A percentile compares a stretch with the other conserved stretches of the same genome.
Evolutionary conservation across 2,113 vertebrate species (phyloP).

Genomic region (Halichoerus grypus): DNA sequence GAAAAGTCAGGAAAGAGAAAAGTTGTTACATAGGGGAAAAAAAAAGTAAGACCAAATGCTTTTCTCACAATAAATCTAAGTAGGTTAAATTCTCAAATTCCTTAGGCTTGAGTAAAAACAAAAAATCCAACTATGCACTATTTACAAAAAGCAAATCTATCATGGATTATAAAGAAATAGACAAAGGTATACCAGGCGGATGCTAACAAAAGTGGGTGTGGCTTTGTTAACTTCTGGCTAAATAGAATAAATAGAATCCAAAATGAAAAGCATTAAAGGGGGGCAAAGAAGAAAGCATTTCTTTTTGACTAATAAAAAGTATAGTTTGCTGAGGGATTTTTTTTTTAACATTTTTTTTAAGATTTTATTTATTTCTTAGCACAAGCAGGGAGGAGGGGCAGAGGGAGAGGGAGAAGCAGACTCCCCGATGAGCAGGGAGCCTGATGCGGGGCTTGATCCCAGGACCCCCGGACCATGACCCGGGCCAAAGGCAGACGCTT

Average conservation of each 20-base stretch:
- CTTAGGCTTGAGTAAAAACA: not conserved
- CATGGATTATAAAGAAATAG: not conserved
- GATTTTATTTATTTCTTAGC: not conserved
- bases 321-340: not conserved
- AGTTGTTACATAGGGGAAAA: not conserved
- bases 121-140: not conserved
- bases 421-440: not conserved
- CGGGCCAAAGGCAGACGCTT: not conserved
- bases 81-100: not conserved
- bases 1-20: not conserved
- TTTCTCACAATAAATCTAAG: not conserved
- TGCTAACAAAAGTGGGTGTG: not conserved
- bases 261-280: not conserved
- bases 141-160: not conserved
- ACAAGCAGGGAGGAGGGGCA: not conserved
- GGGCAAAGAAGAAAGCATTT: not conserved
- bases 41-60: not conserved
- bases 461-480: not conserved
- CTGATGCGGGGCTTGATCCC: too few species aligned
- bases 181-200: not conserved
- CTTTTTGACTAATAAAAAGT: not conserved
- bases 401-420: not conserved
- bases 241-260: not conserved
- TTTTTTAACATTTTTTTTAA: not conserved
- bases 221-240: not conserved